Conservation (phyloP, 37 sponge, comb jelly and placozoan species). For the Halichondria panicea region DNA sequence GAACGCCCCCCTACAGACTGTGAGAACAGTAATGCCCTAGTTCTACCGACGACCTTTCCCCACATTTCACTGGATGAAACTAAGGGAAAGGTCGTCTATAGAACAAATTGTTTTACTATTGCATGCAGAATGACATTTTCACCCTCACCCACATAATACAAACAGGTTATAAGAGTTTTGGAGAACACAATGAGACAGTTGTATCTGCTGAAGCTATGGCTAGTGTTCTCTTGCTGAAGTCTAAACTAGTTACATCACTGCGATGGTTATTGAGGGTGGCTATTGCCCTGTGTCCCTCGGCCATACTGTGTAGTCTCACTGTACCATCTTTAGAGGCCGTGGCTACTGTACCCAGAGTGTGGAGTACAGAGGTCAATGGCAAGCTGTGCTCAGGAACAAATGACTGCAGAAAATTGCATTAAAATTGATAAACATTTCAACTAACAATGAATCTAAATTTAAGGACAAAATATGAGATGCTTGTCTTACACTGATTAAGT, state of each 20-base stretch:
- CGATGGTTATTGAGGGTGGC: slow-evolving; percentile 4
- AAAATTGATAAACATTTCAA: neutral
- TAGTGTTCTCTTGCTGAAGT: slow-evolving; percentile 33
- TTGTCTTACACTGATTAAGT: neutral
- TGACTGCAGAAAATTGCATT: neutral
- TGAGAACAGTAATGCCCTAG: too few relatives aligned
- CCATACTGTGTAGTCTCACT: slow-evolving; percentile 25
- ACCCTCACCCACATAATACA: too few relatives aligned
- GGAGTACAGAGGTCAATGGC: slow-evolving; percentile 37
- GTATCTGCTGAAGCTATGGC: slow-evolving; percentile 14
- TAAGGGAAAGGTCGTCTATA: too few relatives aligned
- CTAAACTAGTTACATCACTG: slow-evolving; percentile 22
- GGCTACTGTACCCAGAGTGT: slow-evolving; percentile 60
- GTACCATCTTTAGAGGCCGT: slow-evolving; percentile 56
- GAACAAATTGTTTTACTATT: too few relatives aligned
- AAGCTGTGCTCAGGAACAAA: slow-evolving; percentile 27
- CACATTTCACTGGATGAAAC: too few relatives aligned
- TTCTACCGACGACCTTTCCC: too few relatives aligned
- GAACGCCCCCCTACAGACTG: too few relatives aligned
- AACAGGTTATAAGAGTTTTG: too few relatives aligned
- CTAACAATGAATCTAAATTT: too few relatives aligned
- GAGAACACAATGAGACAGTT: slow-evolving; percentile 17
- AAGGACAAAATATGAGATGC: too few relatives aligned
- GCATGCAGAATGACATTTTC: too few relatives aligned
- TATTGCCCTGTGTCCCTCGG: neutral